Base-by-base conservation (phyloP, 2,113 vertebrate genomes). In the Gobius niger region DNA sequence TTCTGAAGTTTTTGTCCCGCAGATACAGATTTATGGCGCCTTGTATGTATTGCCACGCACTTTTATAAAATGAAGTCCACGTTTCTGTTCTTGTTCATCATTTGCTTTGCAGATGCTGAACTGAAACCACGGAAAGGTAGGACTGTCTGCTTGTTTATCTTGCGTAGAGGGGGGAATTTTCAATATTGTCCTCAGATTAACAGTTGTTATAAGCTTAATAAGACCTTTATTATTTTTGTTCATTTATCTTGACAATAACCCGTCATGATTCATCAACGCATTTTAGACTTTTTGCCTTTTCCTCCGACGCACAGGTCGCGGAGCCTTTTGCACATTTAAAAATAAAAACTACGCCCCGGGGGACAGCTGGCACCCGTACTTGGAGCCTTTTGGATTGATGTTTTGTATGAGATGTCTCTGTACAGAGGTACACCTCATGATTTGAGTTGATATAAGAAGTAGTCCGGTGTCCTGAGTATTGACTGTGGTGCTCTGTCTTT, bases 341-440 rank as follows among this genome's bases (percentile, higher is more conserved):
- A 95, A 96, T 70, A 95, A 95, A 92, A 94, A 86, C 4, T 99
- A 95, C 76, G 91, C 82, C 62, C 92, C 93, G 0, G 97, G 96
- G 0, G 96, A 98, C 79, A 98, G 94, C 90, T 99, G 97, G 97
- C 96, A 99, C 73, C 96, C 97, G 46, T 95, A 96, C 87, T 82
- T 99, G 82, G 95, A 98, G 84, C 96, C 96, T 0, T 94, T 96
- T 52, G 97, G 96, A 40, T 80, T 95, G 57, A 95, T 98, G 92
- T 95, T 94, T 91, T 98, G 96, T 87, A 93, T 98, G 84, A 94
- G 93, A 52, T 99, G 96, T 76, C 88, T 90, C 76, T 99, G 97
- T 88, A 87, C 93, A 0, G 94, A 98, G 94, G 97, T 97, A 95
- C 63, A 34, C 13, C 11, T 16, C 9, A 44, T 6, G 11, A 24